phyloP scores from a whole-genome alignment of 2,113 vertebrate species.

The Callithrix jacchus region DNA sequence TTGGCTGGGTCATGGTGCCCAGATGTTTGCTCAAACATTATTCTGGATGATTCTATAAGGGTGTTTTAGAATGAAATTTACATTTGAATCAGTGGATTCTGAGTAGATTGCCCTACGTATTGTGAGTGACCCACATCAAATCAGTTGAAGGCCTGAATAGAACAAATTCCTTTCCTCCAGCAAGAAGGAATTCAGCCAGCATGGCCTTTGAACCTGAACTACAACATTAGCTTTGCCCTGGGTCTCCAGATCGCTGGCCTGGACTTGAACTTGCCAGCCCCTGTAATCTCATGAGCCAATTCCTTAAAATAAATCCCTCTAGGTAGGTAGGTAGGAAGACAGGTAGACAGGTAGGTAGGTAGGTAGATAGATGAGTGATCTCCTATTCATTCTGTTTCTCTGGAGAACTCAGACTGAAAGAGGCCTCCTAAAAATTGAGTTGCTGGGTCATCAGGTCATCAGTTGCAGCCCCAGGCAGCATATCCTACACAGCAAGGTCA shows the following conservation, averaged over 20 bases:
- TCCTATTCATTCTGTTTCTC: background rate
- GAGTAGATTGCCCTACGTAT: background rate
- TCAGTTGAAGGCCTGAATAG: background rate
- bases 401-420: background rate
- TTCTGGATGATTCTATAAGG: background rate
- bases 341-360: rapidly evolving
- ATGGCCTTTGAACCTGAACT: background rate
- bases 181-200: background rate
- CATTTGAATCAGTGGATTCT: background rate
- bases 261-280: background rate
- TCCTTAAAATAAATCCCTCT: background rate
- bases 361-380: background rate
- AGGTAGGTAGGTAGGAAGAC: no score
- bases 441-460: rapidly evolving
- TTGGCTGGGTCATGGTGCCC: background rate
- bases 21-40: background rate
- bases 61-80: background rate
- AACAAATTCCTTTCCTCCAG: background rate
- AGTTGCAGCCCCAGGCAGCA: background rate
- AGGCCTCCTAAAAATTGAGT: background rate
- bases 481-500: background rate
- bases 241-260: background rate
- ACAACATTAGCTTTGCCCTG: background rate
- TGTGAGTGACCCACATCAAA: background rate
- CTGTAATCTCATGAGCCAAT: background rate